phyloP scores from a whole-genome alignment of 2,797 vertebrate genomes.

The Lepilemur septentrionalis region DNA sequence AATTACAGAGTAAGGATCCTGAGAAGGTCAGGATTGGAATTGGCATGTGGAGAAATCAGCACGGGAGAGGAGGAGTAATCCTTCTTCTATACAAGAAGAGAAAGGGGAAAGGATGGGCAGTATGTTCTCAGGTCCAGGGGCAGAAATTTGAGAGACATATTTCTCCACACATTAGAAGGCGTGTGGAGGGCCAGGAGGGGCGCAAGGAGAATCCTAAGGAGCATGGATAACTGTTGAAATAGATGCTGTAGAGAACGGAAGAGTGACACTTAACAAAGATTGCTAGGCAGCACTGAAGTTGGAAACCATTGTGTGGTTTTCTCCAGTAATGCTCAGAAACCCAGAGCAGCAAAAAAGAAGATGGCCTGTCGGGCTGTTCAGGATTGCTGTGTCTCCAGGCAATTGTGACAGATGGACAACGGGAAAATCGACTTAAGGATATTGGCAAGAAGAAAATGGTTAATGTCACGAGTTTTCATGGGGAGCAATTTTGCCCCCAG shows the following conservation, averaged over 20 bases:
- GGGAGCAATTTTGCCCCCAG: background rate
- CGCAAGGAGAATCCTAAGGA: background rate
- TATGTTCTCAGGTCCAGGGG: background rate
- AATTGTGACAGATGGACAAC: background rate
- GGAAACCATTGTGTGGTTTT: background rate
- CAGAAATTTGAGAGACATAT: background rate
- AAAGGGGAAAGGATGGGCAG: background rate
- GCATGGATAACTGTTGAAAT: background rate
- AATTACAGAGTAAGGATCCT: background rate
- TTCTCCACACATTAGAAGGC: background rate
- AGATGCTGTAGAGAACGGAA: background rate
- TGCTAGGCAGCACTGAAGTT: background rate
- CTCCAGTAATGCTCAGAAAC: background rate
- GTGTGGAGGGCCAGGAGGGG: background rate
- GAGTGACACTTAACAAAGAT: background rate
- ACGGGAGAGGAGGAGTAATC: background rate
- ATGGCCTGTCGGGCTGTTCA: background rate
- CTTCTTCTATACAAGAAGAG: background rate
- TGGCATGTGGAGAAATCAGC: background rate
- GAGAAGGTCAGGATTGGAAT: background rate
- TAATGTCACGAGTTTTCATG: background rate
- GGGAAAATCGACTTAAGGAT: background rate
- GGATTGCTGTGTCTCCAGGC: background rate
- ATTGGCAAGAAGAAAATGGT: background rate
- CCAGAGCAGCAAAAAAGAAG: background rate